phyloP scores from a whole-genome alignment of 1,140 invertebrate genomes.

The Steinernema khuongi region DNA sequence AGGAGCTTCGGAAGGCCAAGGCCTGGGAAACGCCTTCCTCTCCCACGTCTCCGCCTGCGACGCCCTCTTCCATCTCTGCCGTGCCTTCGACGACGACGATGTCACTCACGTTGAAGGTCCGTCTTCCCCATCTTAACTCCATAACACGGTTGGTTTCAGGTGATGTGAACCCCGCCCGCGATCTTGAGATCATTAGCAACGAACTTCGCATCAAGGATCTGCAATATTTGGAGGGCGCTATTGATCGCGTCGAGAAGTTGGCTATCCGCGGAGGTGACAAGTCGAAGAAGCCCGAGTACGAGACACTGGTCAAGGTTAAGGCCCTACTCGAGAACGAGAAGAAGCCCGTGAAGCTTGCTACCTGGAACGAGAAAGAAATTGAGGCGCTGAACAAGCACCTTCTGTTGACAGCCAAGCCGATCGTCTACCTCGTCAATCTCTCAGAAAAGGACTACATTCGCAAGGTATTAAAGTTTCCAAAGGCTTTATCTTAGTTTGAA shows the following conservation, averaged over 20 bases:
- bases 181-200: constrained; percentile 91
- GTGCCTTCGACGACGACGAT: constrained; percentile 97
- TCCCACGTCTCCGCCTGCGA: constrained; percentile 98
- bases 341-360: constrained; percentile 81
- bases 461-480: constrained; percentile 76
- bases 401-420: constrained; percentile 95
- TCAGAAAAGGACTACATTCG: constrained; percentile 96
- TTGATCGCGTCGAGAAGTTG: constrained; percentile 81
- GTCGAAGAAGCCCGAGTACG: constrained; percentile 73
- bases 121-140: background rate
- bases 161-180: constrained; percentile 90
- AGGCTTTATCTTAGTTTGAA: constrained; percentile 5
- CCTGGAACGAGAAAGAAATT: constrained; percentile 90
- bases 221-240: constrained; percentile 71
- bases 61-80: constrained; percentile 92
- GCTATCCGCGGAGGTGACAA: constrained; percentile 90
- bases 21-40: constrained; percentile 93
- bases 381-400: constrained; percentile 89
- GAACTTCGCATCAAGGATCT: constrained; percentile 86
- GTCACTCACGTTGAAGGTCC: constrained; percentile 84
- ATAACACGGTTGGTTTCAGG: constrained; percentile 63
- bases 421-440: constrained; percentile 92
- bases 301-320: constrained; percentile 79
- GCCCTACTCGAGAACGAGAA: constrained; percentile 78
- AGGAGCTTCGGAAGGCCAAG: constrained; percentile 86